Base-by-base conservation (phyloP, 2,797 vertebrate species). In the Peromyscus melanophrys region DNA sequence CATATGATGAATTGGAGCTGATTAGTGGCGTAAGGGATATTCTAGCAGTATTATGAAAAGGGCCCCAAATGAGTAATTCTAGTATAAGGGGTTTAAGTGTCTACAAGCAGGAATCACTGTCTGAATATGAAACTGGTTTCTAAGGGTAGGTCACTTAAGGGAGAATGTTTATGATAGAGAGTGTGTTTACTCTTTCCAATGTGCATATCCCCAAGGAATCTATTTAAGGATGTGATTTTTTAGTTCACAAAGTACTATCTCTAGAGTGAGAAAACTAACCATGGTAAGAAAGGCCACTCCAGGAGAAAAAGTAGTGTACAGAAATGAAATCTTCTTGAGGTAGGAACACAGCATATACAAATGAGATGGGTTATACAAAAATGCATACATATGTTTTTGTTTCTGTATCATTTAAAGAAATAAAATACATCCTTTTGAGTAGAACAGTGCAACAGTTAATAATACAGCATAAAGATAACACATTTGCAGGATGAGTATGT, bases 221-320 rank as follows among this genome's bases (percentile, higher is more conserved):
- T 67, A 75, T 16, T 29, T 83, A 17, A 52, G 55, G 52, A 78
- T 92, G 67, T 29, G 37, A 61, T 76, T 82, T 96, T 76, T 96
- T 17, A 21, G 29, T 90, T 95, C 63, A 34, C 34, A 78, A 92
- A 97, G 7, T 80, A 59, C 13, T 80, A 69, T 83, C 94, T 97
- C 94, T 71, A 94, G 43, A 85, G 59, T 55, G 2, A 94, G 78
- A 86, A 94, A 89, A 76, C 77, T 85, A 95, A 92, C 65, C 29
- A 65, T 85, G n/a, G 31, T 90, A 76, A 71, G 37, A 73, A 96
- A 59, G 77, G 9, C 13, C 75, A 84, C 69, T 80, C 73, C n/a
- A 88, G 49, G 82, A 94, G 73, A 92, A 16, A 6, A 92, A 37
- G 8, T 55, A 29, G 0, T 86, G 12, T 43, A 92, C 71, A 10